These are phyloP conservation scores for Parnassius apollo DNA, from an alignment of 2,888 invertebrate species.

Conservation along the genomic window DNA sequence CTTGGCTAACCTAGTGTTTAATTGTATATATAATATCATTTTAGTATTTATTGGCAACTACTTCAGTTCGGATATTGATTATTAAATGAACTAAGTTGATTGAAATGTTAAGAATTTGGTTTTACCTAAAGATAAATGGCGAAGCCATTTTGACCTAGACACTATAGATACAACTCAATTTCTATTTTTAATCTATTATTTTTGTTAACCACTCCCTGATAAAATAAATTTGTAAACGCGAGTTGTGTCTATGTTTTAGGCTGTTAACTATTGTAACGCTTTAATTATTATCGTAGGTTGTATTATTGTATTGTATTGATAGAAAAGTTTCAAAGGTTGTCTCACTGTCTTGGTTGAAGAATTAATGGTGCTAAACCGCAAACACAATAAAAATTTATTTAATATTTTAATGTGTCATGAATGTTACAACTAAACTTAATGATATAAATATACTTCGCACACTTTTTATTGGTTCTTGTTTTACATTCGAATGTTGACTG, in stretches of 20 bases:
- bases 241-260: slow-evolving; percentile 34
- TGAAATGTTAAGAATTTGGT: slow-evolving; percentile 29
- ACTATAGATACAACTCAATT: slow-evolving; percentile 20
- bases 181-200: slow-evolving; percentile 14
- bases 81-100: slow-evolving; percentile 30
- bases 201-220: neutral
- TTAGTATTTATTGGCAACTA: slow-evolving; percentile 71
- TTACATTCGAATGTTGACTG: no score
- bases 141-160: slow-evolving; percentile 55
- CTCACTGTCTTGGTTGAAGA: slow-evolving; percentile 62
- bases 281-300: slow-evolving; percentile 67
- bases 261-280: slow-evolving; percentile 55
- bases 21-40: slow-evolving; percentile 63
- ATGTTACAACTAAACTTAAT: no score
- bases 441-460: no score
- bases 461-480: no score
- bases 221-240: slow-evolving; percentile 8
- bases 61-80: slow-evolving; percentile 47
- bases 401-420: neutral
- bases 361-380: slow-evolving; percentile 59
- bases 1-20: slow-evolving; percentile 76
- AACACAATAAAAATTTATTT: slow-evolving; percentile 28
- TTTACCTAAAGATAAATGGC: slow-evolving; percentile 42
- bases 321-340: slow-evolving; percentile 71
- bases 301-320: slow-evolving; percentile 58